These are phyloP conservation scores for Adelphocoris suturalis DNA, from an alignment of 2,888 invertebrate species.

Conservation along the genomic window DNA sequence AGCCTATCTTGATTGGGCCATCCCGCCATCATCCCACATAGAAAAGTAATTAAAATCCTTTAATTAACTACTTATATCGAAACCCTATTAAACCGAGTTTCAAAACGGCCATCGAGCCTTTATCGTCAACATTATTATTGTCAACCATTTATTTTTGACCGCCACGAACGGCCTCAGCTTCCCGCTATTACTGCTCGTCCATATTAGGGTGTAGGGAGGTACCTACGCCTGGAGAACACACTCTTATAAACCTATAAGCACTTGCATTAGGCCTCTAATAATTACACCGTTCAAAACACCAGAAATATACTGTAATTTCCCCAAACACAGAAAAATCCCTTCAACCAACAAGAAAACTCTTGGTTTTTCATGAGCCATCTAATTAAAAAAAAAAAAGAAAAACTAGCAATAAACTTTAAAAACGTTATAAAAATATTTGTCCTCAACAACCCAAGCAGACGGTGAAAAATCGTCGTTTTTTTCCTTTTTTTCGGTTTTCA, in stretches of 20 bases:
- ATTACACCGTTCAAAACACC: not conserved
- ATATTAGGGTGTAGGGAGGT: not conserved
- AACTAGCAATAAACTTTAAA: not conserved
- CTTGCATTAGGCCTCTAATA: not conserved
- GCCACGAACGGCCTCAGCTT: not conserved
- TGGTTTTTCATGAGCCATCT: not conserved
- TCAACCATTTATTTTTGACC: constrained; percentile 36
- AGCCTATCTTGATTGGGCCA: constrained; percentile 28
- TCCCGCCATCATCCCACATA: constrained; percentile 12
- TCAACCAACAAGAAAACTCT: not conserved
- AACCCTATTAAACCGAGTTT: not conserved
- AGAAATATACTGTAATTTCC: not conserved
- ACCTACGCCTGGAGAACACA: not conserved
- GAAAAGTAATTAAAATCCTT: constrained; percentile 48
- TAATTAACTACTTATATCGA: constrained; percentile 60
- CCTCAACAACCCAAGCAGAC: not conserved
- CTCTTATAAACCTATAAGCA: not conserved
- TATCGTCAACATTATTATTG: constrained; percentile 24
- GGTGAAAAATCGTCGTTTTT: not conserved
- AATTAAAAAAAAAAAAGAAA: not conserved
- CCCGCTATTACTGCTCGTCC: not conserved
- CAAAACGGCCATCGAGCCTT: constrained; percentile 6
- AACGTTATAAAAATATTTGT: not conserved
- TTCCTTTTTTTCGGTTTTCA: too few relatives aligned
- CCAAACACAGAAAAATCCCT: not conserved